phyloP scores from a whole-genome alignment of 2,888 invertebrate genomes.

The Noctua janthina region DNA sequence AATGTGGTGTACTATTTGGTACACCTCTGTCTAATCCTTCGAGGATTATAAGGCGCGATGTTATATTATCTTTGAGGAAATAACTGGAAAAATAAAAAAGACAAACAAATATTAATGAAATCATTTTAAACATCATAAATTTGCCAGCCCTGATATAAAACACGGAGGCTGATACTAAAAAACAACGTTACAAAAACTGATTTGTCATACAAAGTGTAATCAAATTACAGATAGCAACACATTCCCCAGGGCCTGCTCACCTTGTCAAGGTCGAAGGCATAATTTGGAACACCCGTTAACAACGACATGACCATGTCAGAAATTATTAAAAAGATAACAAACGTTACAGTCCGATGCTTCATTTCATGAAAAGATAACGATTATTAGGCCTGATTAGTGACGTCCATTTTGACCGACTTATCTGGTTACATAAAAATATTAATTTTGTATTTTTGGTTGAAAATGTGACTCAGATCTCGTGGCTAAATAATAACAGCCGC shows the following conservation, averaged over 20 bases:
- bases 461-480: not conserved
- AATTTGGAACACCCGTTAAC: conserved; percentile 5
- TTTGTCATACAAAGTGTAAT: not conserved
- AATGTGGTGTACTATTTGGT: no score
- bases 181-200: not conserved
- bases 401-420: conserved; percentile 8
- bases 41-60: no score
- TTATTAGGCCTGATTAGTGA: conserved; percentile 6
- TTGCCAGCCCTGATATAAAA: not conserved
- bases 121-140: no score
- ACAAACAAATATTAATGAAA: no score
- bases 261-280: not conserved
- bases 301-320: conserved; percentile 13
- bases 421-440: not conserved
- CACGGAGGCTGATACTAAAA: not conserved
- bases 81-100: no score
- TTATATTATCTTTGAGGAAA: no score
- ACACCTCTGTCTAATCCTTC: no score
- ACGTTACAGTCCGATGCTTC: conserved; percentile 12
- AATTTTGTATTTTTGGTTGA: not conserved
- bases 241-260: not conserved
- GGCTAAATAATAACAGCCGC: not conserved
- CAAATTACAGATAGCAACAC: not conserved
- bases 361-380: conserved; percentile 32
- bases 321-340: conserved; percentile 47